phyloP scores from a whole-genome alignment of 2,888 invertebrate genomes.

The Pasiphila rectangulata region DNA sequence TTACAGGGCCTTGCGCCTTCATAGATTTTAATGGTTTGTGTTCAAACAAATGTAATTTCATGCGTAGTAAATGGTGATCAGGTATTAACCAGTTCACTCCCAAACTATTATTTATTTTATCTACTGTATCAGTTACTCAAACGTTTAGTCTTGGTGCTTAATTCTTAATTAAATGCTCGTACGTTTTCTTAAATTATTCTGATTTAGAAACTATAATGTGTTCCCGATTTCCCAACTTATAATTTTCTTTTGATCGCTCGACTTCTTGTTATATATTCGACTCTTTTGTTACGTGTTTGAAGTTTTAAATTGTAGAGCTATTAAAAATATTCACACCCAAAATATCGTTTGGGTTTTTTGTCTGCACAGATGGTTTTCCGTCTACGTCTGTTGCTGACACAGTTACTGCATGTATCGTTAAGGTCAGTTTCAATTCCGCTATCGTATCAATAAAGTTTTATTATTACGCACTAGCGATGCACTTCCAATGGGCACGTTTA shows the following conservation, averaged over 20 bases:
- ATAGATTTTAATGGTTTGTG: conserved; percentile 20
- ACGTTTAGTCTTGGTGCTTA: not conserved
- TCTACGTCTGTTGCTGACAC: conserved; percentile 42
- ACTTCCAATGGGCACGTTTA: too few relatives aligned
- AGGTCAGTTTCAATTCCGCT: conserved; percentile 32
- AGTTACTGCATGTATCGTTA: conserved; percentile 42
- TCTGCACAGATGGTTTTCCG: conserved; percentile 44
- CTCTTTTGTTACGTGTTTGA: not conserved
- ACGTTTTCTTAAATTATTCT: too few relatives aligned
- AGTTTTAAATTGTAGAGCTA: not conserved
- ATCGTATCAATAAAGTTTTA: conserved; percentile 9
- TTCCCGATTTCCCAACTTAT: too few relatives aligned
- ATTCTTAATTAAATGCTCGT: not conserved
- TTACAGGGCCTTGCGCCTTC: conserved; percentile 25
- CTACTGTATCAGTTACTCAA: too few relatives aligned
- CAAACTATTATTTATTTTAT: too few relatives aligned
- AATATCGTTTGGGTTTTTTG: conserved; percentile 32
- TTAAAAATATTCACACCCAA: conserved; percentile 21
- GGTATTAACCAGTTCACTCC: not conserved
- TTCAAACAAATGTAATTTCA: conserved; percentile 2
- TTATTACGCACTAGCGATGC: too few relatives aligned
- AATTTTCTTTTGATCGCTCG: too few relatives aligned
- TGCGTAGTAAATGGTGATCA: conserved; percentile 1
- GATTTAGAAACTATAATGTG: too few relatives aligned
- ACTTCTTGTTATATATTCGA: not conserved